Evolutionary conservation across 2,888 invertebrate species (phyloP), one percentile per base, ranked within the genome.

Genomic region (Volucella inanis): DNA sequence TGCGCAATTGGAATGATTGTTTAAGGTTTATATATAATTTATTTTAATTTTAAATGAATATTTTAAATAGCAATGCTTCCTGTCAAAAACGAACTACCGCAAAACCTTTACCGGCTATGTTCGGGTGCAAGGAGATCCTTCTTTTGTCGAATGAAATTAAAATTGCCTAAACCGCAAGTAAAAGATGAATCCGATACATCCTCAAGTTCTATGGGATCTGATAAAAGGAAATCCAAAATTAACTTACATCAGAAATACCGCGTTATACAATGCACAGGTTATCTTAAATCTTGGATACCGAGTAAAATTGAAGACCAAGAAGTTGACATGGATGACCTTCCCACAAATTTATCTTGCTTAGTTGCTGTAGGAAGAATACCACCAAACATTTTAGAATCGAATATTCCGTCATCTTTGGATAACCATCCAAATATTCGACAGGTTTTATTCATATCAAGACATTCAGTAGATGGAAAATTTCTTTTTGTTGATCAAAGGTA

Each of bases 191-290:
- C 94, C 0, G 91, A 91, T 74, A 91, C 90, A 1, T 90, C 91
- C 0, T 91, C 91, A 15, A 90, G 91, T 61, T 91, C 92, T 8
- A 90, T 90, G n/a, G 94, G 93, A 88, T 95, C 93, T 84, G 94
- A 94, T 82, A 93, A 94, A 85, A 94, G 95, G 89, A 96, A 96
- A 89, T 95, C 95, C 18, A 93, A 94, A 84, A 71, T 91, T 3
- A 89, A 87, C 90, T 86, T 92, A 93, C 97, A 97, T 90, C 95
- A 95, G 91, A 97, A 96, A 90, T 98, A 97, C 92, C 95, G 95
- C 88, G 96, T 97, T 8, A 96, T 98, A 67, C 98, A 98, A 90
- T 98, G 97, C 90, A 98, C 97, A 3, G 98, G 98, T 0, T 98
- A 98, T 90, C 92, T 98, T 49, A 98, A 98, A 90, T 97, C 98